Percentiles rank a stretch among this genome's conserved stretches.
Conservation (phyloP, 2,888 invertebrate species). For the Boloria selene region DNA sequence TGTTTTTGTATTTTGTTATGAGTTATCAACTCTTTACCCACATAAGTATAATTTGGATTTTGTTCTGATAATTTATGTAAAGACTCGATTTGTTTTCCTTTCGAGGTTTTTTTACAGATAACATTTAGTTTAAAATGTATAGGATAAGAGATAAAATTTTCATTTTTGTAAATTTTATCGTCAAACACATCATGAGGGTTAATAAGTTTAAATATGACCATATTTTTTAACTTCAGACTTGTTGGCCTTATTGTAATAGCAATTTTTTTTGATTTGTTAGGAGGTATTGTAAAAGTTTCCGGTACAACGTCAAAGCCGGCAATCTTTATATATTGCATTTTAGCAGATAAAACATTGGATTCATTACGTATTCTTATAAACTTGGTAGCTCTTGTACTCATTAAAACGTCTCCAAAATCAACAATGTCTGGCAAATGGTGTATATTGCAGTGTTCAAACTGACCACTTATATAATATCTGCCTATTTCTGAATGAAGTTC, state of each 20-base stretch:
- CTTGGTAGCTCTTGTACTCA: constrained; percentile 61
- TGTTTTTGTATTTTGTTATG: constrained; percentile 48
- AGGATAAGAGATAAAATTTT: constrained; percentile 56
- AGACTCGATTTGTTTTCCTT: constrained; percentile 54
- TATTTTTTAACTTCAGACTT: constrained; percentile 53
- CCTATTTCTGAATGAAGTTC: constrained; percentile 73
- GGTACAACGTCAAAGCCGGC: constrained; percentile 70
- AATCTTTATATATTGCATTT: constrained; percentile 63
- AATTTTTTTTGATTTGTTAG: constrained; percentile 59
- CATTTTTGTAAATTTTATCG: constrained; percentile 35
- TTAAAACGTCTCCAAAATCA: constrained; percentile 67
- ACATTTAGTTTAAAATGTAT: constrained; percentile 56
- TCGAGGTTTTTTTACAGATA: constrained; percentile 48
- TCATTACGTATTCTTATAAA: constrained; percentile 70
- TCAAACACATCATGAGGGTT: constrained; percentile 54
- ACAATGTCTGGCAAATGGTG: constrained; percentile 72
- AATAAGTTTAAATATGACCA: constrained; percentile 57
- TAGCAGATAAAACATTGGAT: constrained; percentile 63
- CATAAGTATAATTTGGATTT: constrained; percentile 57
- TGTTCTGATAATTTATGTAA: constrained; percentile 62
- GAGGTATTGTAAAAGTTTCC: constrained; percentile 56
- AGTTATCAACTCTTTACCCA: constrained; percentile 50
- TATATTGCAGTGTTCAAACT: constrained; percentile 75
- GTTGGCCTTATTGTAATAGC: constrained; percentile 59
- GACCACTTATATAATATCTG: constrained; percentile 81